Percentiles rank a stretch among this genome's conserved stretches.
phyloP scores from a whole-genome alignment of 2,888 invertebrate genomes.

The Brachypterus glaber region DNA sequence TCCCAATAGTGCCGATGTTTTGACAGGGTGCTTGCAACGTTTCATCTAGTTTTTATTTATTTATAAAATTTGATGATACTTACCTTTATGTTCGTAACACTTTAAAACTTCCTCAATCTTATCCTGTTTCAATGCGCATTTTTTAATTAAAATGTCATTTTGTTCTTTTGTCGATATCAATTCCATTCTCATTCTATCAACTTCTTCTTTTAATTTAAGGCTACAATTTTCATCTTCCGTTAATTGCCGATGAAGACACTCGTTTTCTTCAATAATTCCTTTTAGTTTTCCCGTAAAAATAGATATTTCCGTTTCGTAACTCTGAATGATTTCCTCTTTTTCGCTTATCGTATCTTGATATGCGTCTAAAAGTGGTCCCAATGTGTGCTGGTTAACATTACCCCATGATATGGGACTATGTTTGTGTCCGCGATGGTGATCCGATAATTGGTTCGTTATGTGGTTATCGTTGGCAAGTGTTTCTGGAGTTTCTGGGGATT shows the following conservation, averaged over 20 bases:
- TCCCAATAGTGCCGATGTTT: no score
- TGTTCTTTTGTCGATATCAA: conserved; percentile 33
- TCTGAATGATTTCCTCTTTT: conserved; percentile 60
- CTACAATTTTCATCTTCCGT: conserved; percentile 40
- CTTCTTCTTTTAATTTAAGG: conserved; percentile 39
- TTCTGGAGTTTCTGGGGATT: conserved; percentile 12
- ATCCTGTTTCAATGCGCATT: conserved; percentile 59
- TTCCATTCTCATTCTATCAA: conserved; percentile 40
- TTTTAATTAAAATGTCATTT: conserved; percentile 46
- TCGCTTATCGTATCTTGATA: conserved; percentile 71
- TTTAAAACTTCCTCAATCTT: conserved; percentile 66
- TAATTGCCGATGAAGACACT: conserved; percentile 47
- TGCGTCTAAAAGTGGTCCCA: conserved; percentile 65
- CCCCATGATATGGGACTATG: conserved; percentile 47
- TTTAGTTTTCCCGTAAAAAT: conserved; percentile 62
- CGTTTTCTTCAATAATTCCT: conserved; percentile 61
- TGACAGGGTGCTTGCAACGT: no score
- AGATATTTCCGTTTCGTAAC: conserved; percentile 62
- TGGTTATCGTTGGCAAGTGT: conserved; percentile 12
- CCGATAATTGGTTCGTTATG: conserved; percentile 23
- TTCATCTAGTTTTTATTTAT: no score
- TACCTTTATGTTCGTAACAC: conserved; percentile 63
- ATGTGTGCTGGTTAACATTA: conserved; percentile 50
- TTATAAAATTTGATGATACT: no score
- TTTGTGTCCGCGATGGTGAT: conserved; percentile 36